Evolutionary conservation across 2,113 vertebrate species (phyloP).

Genomic region (Macroglossus sobrinus): DNA sequence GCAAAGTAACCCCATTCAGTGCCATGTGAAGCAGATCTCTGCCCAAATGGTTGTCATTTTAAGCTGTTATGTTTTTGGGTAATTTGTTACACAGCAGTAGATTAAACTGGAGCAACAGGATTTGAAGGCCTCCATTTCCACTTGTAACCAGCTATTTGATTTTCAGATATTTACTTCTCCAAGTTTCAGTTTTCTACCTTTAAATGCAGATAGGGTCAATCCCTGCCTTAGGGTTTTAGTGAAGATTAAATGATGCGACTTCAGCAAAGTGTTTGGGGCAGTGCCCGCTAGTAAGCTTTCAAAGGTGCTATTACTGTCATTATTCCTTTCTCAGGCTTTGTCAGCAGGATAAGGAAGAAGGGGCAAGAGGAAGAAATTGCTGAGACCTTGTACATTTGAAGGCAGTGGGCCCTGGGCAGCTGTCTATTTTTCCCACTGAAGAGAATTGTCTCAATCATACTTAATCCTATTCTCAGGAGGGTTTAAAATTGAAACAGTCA

Average conservation of each 20-base stretch:
- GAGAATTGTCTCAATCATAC: slow-evolving; percentile 1
- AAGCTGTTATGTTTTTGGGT: not conserved
- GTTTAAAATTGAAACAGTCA: not conserved
- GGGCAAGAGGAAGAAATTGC: not conserved
- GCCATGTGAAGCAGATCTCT: rapidly evolving
- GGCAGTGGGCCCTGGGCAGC: not conserved
- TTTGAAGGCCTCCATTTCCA: not conserved
- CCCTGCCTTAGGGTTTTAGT: not conserved
- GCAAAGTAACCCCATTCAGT: not conserved
- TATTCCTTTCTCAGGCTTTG: not conserved
- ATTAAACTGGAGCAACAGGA: not conserved
- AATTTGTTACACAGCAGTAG: not conserved
- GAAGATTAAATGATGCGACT: not conserved
- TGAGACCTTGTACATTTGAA: not conserved
- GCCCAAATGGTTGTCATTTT: not conserved
- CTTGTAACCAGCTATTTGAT: not conserved
- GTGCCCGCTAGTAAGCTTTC: not conserved
- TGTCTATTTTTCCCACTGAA: not conserved
- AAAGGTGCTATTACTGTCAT: not conserved
- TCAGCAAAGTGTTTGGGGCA: not conserved
- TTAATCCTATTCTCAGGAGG: slow-evolving; percentile 24
- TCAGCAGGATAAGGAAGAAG: not conserved
- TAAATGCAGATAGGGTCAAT: not conserved
- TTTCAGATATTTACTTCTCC: not conserved
- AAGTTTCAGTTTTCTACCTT: not conserved